Evolutionary conservation across 2,113 vertebrate genomes (phyloP), one percentile per base, ranked within the genome.

Genomic region (Thalassarche chlororhynchos): DNA sequence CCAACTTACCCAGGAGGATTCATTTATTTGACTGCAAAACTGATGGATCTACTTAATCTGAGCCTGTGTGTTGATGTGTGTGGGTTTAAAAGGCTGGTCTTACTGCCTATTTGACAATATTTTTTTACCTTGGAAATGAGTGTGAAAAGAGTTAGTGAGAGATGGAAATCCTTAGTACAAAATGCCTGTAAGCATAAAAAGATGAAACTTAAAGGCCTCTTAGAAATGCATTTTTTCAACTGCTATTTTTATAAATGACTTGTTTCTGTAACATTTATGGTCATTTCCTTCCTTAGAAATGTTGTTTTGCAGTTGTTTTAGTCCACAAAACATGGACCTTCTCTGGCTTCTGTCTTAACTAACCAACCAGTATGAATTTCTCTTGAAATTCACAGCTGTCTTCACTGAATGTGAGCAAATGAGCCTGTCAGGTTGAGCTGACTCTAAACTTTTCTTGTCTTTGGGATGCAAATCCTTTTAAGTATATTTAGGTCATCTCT

Each of bases 361-460:
- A 91, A 96, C 87, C 66, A 90, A 68, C 88, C 74, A 84, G 49
- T 93, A 88, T n/a, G 66, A 87, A 97, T 90, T 87, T 96, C 69
- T 89, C 93, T 90, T 81, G 87, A 90, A 96, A 97, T 92, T 80
- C 96, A 94, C 94, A 96, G 91, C 92, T 97, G 90, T 74, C 84
- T 90, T 95, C 66, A 61, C 51, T 95, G 91, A 97, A 97, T 96
- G 52, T 93, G 88, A 93, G 55, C 64, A 96, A 97, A 97, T 91
- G 94, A 98, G 95, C 70, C 70, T 92, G 76, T 25, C 93, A 95
- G 96, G 85, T 95, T 91, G 93, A 97, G 97, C 95, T 97, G 97
- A 97, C 89, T 97, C 91, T 91, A 89, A 97, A 95, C 78, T 97
- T 97, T 88, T 95, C 85, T 96, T 96, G 89, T 93, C 84, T 96